Evolutionary conservation across 2,888 invertebrate genomes (phyloP), one percentile per base, ranked within the genome.

Genomic region (Brachypterus glaber): DNA sequence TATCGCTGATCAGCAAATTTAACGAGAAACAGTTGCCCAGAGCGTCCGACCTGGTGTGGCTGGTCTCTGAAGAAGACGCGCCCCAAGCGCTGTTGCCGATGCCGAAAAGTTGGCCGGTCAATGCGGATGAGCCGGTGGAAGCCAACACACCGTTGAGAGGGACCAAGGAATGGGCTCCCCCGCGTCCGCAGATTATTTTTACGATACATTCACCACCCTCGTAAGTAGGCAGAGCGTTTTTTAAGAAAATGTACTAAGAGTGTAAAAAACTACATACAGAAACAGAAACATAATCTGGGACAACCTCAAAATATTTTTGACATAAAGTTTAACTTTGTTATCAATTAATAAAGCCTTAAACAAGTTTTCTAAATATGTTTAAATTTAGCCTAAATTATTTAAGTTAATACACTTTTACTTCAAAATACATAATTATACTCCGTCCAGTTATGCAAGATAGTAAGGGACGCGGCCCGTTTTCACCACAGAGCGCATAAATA

Each of bases 151-250:
- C 77, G 15, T 64, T 84, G 14, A 68, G 88, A 24, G 88, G 88
- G 4, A 87, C 83, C 9, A 62, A 71, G 32, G 82, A 83, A 54
- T 89, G 88, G 88, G 88, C 88, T 1, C 88, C 88, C 9, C 87
- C 87, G 0, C 68, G 88, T 39, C 75, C 82, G 18, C 88, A 88
- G 64, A 81, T 88, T 35, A 87, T 89, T 47, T 84, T 86, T 53
- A 85, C 82, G 2, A 68, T 80, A 39, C 85, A 86, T 66, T 76
- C 79, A 3, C 48, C 71, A 8, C 74, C 76, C 27, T 73, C 73
- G 83, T 85, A 70, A 68, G 72, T 63, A 43, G n/a, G 35, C n/a
- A n/a, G n/a, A n/a, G n/a, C n/a, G n/a, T n/a, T n/a, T n/a, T n/a
- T n/a, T n/a, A n/a, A n/a, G n/a, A n/a, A n/a, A n/a, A n/a, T n/a